These are phyloP conservation scores for Diadumene lineata DNA, from an alignment of 92 coral and sea anemone genomes.

Conservation along the genomic window DNA sequence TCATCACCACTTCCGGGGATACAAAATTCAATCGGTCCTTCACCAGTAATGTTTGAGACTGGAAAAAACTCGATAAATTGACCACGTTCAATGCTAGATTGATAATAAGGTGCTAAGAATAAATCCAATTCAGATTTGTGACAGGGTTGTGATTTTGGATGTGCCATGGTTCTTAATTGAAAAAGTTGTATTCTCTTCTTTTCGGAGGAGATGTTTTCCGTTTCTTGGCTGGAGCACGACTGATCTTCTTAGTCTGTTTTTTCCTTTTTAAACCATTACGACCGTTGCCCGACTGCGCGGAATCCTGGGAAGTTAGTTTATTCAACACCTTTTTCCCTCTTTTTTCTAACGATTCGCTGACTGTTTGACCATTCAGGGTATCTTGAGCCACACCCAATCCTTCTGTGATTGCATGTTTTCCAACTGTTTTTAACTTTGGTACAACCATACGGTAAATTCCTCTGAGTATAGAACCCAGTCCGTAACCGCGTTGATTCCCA, in stretches of 20 bases:
- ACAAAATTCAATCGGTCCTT: conserved; percentile 50
- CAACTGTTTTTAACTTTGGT: conserved; percentile 14
- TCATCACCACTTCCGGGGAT: conserved; percentile 48
- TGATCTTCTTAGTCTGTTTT: conserved; percentile 10
- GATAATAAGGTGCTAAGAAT: conserved; percentile 27
- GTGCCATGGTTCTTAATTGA: not conserved
- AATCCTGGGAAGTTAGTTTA: conserved; percentile 17
- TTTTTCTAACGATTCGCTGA: not conserved
- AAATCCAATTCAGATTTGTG: conserved; percentile 40
- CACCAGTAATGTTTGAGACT: conserved; percentile 38
- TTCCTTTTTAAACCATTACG: conserved; percentile 36
- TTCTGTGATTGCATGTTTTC: conserved; percentile 10
- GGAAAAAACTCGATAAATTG: conserved; percentile 43
- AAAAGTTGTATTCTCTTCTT: not conserved
- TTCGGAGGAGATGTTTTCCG: conserved; percentile 24
- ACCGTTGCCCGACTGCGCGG: conserved; percentile 12
- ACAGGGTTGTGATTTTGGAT: conserved; percentile 27
- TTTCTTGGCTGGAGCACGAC: conserved; percentile 23
- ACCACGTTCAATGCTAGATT: conserved; percentile 30
- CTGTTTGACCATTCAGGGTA: conserved; percentile 1
- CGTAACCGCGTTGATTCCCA: conserved; percentile 37
- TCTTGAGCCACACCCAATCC: conserved; percentile 27
- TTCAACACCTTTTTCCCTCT: not conserved
- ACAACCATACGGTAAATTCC: conserved; percentile 46
- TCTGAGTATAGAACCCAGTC: conserved; percentile 38